Evolutionary conservation across 2,888 invertebrate species (phyloP).

Genomic region (Ormyrus pomaceus): DNA sequence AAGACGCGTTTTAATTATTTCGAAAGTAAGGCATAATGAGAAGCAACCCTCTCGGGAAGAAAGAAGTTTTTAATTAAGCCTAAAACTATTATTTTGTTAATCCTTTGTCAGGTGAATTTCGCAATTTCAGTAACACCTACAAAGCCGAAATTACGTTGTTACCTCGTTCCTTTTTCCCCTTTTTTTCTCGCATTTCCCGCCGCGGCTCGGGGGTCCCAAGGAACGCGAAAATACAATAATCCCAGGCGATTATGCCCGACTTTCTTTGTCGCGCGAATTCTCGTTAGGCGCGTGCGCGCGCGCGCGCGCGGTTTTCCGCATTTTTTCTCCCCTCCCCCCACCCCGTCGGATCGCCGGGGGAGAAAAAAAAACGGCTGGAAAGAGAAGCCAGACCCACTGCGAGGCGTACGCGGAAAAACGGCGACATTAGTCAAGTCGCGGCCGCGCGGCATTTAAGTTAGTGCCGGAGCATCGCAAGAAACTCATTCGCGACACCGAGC

Average conservation of each 20-base stretch:
- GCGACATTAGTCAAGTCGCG: slow-evolving; percentile 55
- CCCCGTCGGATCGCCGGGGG: no score
- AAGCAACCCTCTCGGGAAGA: background rate
- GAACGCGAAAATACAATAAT: slow-evolving; percentile 25
- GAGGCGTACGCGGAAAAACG: slow-evolving; percentile 51
- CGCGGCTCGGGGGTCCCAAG: background rate
- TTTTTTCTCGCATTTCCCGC: background rate
- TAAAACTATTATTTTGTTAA: background rate
- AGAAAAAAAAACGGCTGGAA: background rate
- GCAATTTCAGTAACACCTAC: background rate
- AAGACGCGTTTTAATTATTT: background rate
- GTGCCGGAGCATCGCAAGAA: slow-evolving; percentile 62
- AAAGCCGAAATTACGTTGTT: background rate
- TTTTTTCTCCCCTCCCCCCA: slow-evolving; percentile 11
- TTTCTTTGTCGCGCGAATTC: slow-evolving; percentile 19
- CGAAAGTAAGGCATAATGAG: background rate
- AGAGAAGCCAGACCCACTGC: background rate
- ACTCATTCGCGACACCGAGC: slow-evolving; percentile 63
- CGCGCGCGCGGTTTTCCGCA: slow-evolving; percentile 29
- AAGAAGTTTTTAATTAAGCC: no score
- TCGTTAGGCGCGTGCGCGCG: slow-evolving; percentile 32
- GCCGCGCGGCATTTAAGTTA: slow-evolving; percentile 62
- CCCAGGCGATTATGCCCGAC: background rate
- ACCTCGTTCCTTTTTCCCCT: background rate
- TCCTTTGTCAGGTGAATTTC: no score